phyloP scores from a whole-genome alignment of 2,888 invertebrate species.

The Gandaritis pyraliata region DNA sequence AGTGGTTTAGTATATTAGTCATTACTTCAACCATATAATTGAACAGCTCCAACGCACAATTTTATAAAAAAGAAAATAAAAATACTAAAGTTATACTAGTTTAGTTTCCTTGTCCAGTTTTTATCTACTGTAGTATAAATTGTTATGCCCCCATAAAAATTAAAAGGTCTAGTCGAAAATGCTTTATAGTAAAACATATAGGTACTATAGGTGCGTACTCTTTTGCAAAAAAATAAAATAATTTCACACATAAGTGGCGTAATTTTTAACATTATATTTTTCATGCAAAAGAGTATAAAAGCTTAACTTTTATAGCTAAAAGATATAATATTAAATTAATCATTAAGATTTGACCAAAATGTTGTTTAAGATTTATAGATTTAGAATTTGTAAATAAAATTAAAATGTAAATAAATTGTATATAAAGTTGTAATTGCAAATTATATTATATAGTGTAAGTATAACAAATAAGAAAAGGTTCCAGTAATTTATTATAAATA shows the following conservation, averaged over 20 bases:
- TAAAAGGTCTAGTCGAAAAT: slow-evolving; percentile 57
- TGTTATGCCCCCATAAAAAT: slow-evolving; percentile 50
- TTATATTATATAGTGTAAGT: slow-evolving; percentile 71
- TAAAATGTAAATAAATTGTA: slow-evolving; percentile 69
- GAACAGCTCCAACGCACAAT: slow-evolving; percentile 46
- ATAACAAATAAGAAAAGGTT: slow-evolving; percentile 69
- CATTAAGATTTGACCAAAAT: slow-evolving; percentile 82
- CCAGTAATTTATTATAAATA: slow-evolving; percentile 73
- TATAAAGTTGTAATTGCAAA: slow-evolving; percentile 78
- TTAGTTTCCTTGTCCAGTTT: slow-evolving; percentile 40
- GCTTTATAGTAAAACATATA: slow-evolving; percentile 47
- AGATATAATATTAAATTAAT: slow-evolving; percentile 58
- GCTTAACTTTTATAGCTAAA: slow-evolving; percentile 53
- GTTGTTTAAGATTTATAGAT: slow-evolving; percentile 73
- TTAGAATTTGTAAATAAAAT: slow-evolving; percentile 58
- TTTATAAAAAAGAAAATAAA: slow-evolving; percentile 5
- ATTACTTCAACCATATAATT: neutral
- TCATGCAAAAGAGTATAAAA: slow-evolving; percentile 50
- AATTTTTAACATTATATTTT: slow-evolving; percentile 14
- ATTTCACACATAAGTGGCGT: slow-evolving; percentile 11
- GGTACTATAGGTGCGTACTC: slow-evolving; percentile 7
- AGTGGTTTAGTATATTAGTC: no score
- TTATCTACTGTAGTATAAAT: slow-evolving; percentile 54
- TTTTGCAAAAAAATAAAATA: slow-evolving; percentile 27
- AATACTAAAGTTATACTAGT: neutral